A percentile compares a stretch with the other conserved stretches of the same genome.
phyloP scores from a whole-genome alignment of 2,888 invertebrate genomes.

The Buathra laborator region DNA sequence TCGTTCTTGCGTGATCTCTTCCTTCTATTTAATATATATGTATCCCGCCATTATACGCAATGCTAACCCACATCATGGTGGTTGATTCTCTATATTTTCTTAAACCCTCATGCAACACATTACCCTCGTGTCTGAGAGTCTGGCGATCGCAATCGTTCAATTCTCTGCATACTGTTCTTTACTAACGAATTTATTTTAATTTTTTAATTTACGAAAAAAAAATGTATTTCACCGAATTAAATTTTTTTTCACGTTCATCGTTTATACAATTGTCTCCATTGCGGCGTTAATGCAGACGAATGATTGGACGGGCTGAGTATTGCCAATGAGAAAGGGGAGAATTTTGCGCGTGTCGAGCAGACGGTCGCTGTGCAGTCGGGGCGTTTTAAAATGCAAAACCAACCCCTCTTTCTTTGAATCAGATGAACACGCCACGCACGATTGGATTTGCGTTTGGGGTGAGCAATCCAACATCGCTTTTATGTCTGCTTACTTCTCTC shows the following conservation, averaged over 20 bases:
- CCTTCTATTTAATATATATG: neutral
- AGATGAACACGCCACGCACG: slow-evolving; percentile 69
- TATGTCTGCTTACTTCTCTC: slow-evolving; percentile 76
- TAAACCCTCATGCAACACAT: slow-evolving; percentile 54
- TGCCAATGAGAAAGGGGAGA: slow-evolving; percentile 35
- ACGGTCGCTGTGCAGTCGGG: slow-evolving; percentile 44
- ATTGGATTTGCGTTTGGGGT: slow-evolving; percentile 78
- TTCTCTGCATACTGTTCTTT: neutral
- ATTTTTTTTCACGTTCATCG: neutral
- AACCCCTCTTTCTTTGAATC: slow-evolving; percentile 81
- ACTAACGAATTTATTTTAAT: neutral
- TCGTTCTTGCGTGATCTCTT: slow-evolving; percentile 28
- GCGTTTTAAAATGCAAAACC: slow-evolving; percentile 80
- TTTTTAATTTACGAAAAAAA: neutral
- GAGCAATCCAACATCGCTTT: slow-evolving; percentile 68
- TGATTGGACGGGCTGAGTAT: slow-evolving; percentile 47
- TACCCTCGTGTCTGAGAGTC: neutral
- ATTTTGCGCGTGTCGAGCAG: slow-evolving; percentile 40
- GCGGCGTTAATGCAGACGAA: neutral
- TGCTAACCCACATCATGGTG: slow-evolving; percentile 51
- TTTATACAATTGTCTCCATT: slow-evolving; percentile 35
- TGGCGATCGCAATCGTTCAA: slow-evolving; percentile 2
- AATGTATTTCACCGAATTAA: too few relatives aligned
- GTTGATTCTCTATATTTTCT: slow-evolving; percentile 39
- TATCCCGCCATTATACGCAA: slow-evolving; percentile 27